These are phyloP conservation scores for Rhagonycha lutea DNA, from an alignment of 2,888 invertebrate genomes.

Conservation along the genomic window DNA sequence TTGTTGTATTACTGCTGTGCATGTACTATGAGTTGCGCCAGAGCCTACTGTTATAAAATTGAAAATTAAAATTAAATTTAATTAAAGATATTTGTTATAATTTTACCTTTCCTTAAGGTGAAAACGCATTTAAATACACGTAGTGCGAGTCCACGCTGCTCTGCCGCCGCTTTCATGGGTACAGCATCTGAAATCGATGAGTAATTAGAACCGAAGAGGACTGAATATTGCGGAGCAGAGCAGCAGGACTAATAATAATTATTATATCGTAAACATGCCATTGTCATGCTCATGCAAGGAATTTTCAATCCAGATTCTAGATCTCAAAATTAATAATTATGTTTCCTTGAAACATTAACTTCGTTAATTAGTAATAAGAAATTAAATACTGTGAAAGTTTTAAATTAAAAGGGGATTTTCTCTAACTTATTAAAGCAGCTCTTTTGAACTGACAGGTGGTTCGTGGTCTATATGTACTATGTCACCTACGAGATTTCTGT, in stretches of 20 bases:
- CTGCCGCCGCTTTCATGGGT: conserved; percentile 22
- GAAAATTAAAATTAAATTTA: not conserved
- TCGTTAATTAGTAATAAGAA: not conserved
- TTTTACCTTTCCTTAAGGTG: conserved; percentile 45
- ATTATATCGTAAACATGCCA: not conserved
- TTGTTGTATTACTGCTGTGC: conserved; percentile 38
- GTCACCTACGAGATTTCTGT: not conserved
- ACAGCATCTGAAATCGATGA: conserved; percentile 44
- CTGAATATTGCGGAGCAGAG: conserved; percentile 23
- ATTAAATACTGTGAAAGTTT: not conserved
- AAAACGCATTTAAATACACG: conserved; percentile 45
- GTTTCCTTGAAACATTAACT: too few relatives aligned
- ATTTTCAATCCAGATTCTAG: not conserved
- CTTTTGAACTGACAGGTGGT: not conserved
- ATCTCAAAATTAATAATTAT: not conserved
- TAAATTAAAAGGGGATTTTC: not conserved
- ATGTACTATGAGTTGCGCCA: conserved; percentile 46
- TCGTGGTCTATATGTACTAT: too few relatives aligned
- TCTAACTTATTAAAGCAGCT: not conserved
- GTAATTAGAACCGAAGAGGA: conserved; percentile 8
- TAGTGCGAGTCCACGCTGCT: conserved; percentile 43
- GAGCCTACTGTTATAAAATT: conserved; percentile 45
- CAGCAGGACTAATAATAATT: conserved; percentile 9
- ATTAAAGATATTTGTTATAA: not conserved
- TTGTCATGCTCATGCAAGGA: not conserved